Percentiles rank a stretch among this genome's conserved stretches.
Conservation (phyloP, 1,140 invertebrate genomes). For the Copidosoma floridanum region DNA sequence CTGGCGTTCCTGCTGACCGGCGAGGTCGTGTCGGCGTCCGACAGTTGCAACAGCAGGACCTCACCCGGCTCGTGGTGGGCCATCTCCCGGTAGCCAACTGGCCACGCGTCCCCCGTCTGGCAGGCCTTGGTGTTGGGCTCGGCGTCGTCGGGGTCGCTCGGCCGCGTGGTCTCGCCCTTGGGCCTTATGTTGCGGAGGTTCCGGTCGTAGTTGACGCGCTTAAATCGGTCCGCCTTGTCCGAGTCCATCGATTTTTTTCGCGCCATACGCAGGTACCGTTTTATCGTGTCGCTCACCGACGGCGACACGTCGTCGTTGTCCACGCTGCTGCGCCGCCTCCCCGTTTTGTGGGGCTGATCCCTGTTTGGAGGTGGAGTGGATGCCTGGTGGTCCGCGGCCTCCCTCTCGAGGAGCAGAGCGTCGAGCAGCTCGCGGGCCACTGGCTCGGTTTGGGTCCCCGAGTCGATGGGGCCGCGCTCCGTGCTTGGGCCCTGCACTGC, state of each 20-base stretch:
- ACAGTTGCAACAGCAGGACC: constrained; percentile 34
- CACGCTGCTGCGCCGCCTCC: constrained; percentile 67
- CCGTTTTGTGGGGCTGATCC: constrained; percentile 45
- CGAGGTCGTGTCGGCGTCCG: constrained; percentile 55
- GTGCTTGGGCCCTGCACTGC: constrained; percentile 64
- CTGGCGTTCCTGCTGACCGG: constrained; percentile 56
- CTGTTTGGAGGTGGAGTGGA: constrained; percentile 30
- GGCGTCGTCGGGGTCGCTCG: constrained; percentile 71
- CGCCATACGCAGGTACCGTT: constrained; percentile 79
- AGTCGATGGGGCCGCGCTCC: constrained; percentile 52
- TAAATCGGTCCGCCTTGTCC: constrained; percentile 78
- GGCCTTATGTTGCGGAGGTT: constrained; percentile 81
- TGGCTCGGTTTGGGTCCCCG: constrained; percentile 63
- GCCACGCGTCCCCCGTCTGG: constrained; percentile 75
- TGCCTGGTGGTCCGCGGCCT: constrained; percentile 40
- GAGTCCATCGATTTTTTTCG: constrained; percentile 80
- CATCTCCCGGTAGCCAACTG: constrained; percentile 54
- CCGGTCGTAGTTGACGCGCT: constrained; percentile 83
- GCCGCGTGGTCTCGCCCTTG: constrained; percentile 71
- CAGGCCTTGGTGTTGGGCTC: constrained; percentile 70
- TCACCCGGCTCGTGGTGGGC: constrained; percentile 40
- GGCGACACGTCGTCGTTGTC: constrained; percentile 82
- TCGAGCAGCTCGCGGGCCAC: constrained; percentile 59
- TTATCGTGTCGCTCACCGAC: constrained; percentile 82
- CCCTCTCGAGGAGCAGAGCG: constrained; percentile 43